Evolutionary conservation across 1,140 invertebrate genomes (phyloP).

Genomic region (Nebria ingens): DNA sequence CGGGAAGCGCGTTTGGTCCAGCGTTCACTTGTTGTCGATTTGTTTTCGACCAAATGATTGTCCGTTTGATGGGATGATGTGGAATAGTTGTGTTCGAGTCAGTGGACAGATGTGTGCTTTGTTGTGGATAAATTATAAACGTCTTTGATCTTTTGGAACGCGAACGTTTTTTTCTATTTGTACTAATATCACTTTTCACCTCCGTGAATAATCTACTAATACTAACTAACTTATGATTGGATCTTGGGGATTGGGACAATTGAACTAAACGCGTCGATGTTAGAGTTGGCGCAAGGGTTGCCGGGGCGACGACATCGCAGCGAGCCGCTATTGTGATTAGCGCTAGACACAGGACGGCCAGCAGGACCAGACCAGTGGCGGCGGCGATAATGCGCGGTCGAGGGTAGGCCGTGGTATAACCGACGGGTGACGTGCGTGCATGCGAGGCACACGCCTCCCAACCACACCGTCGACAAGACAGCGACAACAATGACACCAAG

Average conservation of each 20-base stretch:
- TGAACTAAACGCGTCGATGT: background rate
- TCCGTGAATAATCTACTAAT: background rate
- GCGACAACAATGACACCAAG: background rate
- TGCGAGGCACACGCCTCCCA: background rate
- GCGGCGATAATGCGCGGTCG: background rate
- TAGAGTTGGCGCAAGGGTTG: background rate
- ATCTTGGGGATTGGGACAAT: too few relatives aligned
- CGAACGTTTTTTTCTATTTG: too few relatives aligned
- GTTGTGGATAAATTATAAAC: too few relatives aligned
- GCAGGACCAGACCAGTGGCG: background rate
- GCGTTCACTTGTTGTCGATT: too few relatives aligned
- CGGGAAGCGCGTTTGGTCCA: too few relatives aligned
- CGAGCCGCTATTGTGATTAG: background rate
- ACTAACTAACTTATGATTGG: too few relatives aligned
- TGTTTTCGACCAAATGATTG: too few relatives aligned
- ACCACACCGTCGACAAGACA: background rate
- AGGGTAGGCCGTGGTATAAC: background rate
- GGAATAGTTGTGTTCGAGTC: too few relatives aligned
- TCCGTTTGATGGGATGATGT: too few relatives aligned
- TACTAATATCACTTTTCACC: too few relatives aligned
- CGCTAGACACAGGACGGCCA: background rate
- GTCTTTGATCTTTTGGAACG: too few relatives aligned
- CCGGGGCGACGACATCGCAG: background rate
- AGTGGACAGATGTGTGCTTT: too few relatives aligned
- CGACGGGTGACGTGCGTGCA: background rate